Base-by-base conservation (phyloP, 2,888 invertebrate species). In the Nebria salina region DNA sequence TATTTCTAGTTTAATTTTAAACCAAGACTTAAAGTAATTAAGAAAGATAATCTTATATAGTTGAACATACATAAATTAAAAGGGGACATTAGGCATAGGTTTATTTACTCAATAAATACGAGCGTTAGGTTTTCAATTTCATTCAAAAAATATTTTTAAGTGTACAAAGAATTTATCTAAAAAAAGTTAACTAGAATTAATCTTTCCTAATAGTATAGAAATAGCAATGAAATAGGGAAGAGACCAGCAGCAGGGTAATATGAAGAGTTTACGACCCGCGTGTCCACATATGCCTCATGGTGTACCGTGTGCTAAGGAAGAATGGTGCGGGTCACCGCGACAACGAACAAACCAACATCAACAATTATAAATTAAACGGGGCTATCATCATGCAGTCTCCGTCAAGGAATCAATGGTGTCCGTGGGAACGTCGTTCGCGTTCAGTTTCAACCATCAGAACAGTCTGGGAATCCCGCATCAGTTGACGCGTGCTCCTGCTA, bases 391-490 rank as follows among this genome's bases (percentile, higher is more conserved):
- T 65, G 41, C 64, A 15, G 25, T 70, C 70, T 70, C 70, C 70
- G 70, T 26, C 70, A 70, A 70, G 70, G 70, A 70, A 70, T 70
- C 70, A 70, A 66, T 66, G 66, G 54, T 68, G 65, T 78, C 78
- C 79, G 79, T 79, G 79, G 79, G 79, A 79, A 79, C 75, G 73
- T 41, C 66, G 76, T 34, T 25, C 72, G 20, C 68, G 5, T 34
- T 34, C 34, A 34, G 34, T 34, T 34, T 34, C 34, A 34, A 34
- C 34, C 34, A 34, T 34, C 34, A 34, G 34, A 34, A 65, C 74
- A 34, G 74, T 66, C 79, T 79, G 79, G 75, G 79, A 79, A 79
- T 79, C 79, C 79, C 79, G 79, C 79, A 79, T 79, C 25, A 42
- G 79, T 66, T 9, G 79, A 65, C 79, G 79, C 79, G 79, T 79